Conservation (phyloP, 2,797 vertebrate genomes). For the Chloroceryle amazona region DNA sequence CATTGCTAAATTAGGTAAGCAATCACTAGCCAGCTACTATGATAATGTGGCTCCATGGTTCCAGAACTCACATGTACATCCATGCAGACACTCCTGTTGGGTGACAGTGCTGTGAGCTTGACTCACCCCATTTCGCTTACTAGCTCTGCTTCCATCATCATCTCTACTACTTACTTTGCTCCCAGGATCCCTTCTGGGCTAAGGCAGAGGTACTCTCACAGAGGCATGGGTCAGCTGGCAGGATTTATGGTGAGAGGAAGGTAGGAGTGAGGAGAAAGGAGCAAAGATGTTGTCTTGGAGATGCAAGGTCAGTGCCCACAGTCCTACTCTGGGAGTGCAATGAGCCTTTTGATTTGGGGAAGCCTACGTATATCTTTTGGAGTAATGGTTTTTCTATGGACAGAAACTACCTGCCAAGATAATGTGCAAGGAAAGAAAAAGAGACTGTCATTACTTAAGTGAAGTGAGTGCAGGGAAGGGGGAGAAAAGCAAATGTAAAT, state of each 20-base stretch:
- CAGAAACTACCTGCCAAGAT: neutral
- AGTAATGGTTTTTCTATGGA: neutral
- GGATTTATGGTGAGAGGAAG: neutral
- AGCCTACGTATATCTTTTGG: neutral
- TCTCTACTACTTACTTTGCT: neutral
- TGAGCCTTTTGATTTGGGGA: neutral
- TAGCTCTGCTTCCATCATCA: neutral
- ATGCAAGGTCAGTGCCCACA: neutral
- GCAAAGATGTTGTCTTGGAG: neutral
- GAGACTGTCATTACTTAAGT: neutral
- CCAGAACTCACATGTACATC: neutral
- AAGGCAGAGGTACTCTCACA: neutral
- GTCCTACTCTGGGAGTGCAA: neutral
- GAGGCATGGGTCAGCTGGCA: neutral
- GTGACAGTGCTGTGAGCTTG: neutral
- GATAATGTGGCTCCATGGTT: neutral
- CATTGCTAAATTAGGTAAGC: neutral
- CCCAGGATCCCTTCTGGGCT: neutral
- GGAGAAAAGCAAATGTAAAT: neutral
- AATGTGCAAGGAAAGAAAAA: neutral
- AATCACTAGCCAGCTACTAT: accelerated
- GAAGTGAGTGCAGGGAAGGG: neutral
- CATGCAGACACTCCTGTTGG: accelerated
- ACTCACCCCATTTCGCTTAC: neutral
- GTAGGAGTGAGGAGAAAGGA: neutral